Evolutionary conservation across 2,888 invertebrate genomes (phyloP), one percentile per base, ranked within the genome.

Genomic region (Limnephilus auricula): DNA sequence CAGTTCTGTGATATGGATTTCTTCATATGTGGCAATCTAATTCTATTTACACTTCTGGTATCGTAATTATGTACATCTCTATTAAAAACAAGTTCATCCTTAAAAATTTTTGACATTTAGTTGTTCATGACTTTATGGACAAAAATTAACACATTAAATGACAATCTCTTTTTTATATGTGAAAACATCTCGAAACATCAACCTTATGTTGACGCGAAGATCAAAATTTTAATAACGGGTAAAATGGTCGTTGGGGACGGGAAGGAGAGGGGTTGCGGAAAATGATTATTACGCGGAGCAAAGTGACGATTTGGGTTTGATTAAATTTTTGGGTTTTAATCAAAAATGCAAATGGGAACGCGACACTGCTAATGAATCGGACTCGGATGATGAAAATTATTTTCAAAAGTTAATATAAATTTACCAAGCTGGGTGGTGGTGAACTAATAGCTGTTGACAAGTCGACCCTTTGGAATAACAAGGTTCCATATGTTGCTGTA

Each of bases 321-420:
- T 65, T 65, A 65, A 65, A 65, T n/a, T 65, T 65, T 65, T 65
- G 65, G 65, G n/a, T 65, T 65, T 65, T 65, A 65, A 65, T 65
- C 65, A 65, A 25, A 65, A 65, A 65, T 65, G 65, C 65, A 25
- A 65, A 65, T 65, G n/a, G 65, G 65, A n/a, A 65, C 25, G 65
- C 65, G 65, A 65, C 65, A 25, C 25, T 65, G 25, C n/a, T 65
- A 65, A 65, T 65, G 65, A 65, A 65, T 65, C 6, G 50, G 50
- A 65, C 18, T 18, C 6, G 15, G 50, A 5, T 65, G 50, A 65
- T 65, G 50, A 6, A 65, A 65, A 65, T 65, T 65, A n/a, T 65
- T 65, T 50, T 50, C 50, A 4, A 18, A 50, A 50, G 50, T 50
- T 65, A 65, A 65, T 65, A 9, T 65, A 65, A 25, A 25, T 65